Evolutionary conservation across 2,888 invertebrate genomes (phyloP).

Genomic region (Tridacna crocea): DNA sequence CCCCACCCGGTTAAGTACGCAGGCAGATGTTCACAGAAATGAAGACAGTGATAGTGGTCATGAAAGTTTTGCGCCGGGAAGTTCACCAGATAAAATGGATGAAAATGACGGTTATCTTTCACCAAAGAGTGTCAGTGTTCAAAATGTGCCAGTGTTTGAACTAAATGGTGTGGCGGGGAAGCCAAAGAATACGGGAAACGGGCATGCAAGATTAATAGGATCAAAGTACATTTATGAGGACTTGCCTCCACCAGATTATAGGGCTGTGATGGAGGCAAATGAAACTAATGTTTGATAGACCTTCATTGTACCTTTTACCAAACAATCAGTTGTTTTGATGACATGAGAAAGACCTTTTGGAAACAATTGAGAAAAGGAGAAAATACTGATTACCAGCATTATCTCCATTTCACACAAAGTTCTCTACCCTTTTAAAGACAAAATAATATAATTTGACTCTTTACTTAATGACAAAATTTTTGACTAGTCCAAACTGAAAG

Average conservation of each 20-base stretch:
- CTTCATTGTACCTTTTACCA: neutral
- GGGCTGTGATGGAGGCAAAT: conserved; percentile 70
- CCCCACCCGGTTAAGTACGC: conserved; percentile 66
- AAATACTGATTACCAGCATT: neutral
- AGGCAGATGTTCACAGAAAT: conserved; percentile 74
- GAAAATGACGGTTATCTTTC: conserved; percentile 78
- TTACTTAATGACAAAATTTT: too few relatives aligned
- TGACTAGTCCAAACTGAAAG: too few relatives aligned
- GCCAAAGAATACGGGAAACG: conserved; percentile 49
- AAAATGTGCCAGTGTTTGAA: conserved; percentile 49
- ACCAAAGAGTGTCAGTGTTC: conserved; percentile 67
- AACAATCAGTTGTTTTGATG: neutral
- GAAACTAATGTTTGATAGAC: conserved; percentile 55
- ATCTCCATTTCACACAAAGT: neutral
- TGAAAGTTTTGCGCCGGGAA: conserved; percentile 77
- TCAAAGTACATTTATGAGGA: conserved; percentile 72
- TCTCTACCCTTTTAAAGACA: neutral
- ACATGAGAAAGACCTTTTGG: neutral
- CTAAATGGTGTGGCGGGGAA: conserved; percentile 46
- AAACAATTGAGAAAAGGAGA: neutral
- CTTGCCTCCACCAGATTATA: conserved; percentile 76
- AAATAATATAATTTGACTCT: too few relatives aligned
- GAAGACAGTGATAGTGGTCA: conserved; percentile 79
- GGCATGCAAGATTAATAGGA: conserved; percentile 60
- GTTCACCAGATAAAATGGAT: conserved; percentile 72